These are phyloP conservation scores for Agrochola lychnidis DNA, from an alignment of 2,888 invertebrate genomes.

Conservation along the genomic window DNA sequence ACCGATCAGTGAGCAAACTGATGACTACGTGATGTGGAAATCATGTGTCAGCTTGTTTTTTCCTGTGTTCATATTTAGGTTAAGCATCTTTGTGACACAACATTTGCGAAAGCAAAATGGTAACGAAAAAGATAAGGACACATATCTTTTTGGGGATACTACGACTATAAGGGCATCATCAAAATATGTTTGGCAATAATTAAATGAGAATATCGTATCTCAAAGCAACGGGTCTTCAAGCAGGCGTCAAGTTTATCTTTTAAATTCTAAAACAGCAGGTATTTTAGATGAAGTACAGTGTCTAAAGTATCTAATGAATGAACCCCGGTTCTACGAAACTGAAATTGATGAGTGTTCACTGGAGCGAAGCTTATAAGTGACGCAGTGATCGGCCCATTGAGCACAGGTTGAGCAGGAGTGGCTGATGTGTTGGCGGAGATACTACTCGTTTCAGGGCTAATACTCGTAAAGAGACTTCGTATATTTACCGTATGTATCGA, in stretches of 20 bases:
- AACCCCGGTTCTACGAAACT: slow-evolving; percentile 4
- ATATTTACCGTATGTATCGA: neutral
- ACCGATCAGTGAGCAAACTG: slow-evolving; percentile 23
- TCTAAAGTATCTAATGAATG: slow-evolving; percentile 18
- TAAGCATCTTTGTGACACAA: neutral
- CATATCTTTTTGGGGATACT: neutral
- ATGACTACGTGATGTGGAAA: slow-evolving; percentile 33
- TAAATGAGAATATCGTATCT: neutral
- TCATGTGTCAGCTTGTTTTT: slow-evolving; percentile 9
- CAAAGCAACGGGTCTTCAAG: neutral
- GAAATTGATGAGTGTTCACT: slow-evolving; percentile 42
- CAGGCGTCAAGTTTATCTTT: neutral
- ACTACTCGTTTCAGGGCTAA: neutral
- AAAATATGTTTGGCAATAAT: neutral
- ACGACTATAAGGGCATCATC: neutral
- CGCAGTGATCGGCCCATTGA: slow-evolving; percentile 47
- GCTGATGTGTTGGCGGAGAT: slow-evolving; percentile 8
- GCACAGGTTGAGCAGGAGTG: slow-evolving; percentile 50
- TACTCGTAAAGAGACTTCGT: neutral
- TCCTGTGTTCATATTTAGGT: neutral
- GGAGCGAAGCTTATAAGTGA: slow-evolving; percentile 49
- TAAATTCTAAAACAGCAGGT: neutral
- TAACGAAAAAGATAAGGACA: neutral
- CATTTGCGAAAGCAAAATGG: neutral
- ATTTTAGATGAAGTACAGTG: neutral